Percentiles rank a stretch among this genome's conserved stretches.
Evolutionary conservation across 2,888 invertebrate genomes (phyloP).

Genomic region (Liposcelis brunnea): DNA sequence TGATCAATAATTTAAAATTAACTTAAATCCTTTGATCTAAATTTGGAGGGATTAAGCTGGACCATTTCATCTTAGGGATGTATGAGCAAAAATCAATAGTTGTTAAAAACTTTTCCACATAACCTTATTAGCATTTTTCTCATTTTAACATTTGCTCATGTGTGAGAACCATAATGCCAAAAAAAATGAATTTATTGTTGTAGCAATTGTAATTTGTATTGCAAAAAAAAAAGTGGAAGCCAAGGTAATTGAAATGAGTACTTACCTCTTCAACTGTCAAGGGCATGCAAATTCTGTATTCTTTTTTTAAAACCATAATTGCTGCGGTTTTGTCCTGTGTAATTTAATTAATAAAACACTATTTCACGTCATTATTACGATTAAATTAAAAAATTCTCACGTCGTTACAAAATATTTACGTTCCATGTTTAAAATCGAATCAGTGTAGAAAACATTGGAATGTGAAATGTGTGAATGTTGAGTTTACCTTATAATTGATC

Average conservation of each 20-base stretch:
- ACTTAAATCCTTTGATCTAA: conserved; percentile 1
- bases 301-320: conserved; percentile 68
- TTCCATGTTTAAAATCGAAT: no score
- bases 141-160: no score
- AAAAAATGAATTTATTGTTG: conserved; percentile 2
- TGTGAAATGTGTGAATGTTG: no score
- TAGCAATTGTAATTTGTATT: background rate
- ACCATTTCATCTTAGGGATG: background rate
- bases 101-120: no score
- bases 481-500: no score
- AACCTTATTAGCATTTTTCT: no score
- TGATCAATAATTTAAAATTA: conserved; percentile 4
- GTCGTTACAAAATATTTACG: no score
- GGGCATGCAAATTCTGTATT: conserved; percentile 86
- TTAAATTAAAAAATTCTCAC: no score
- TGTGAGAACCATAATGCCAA: no score
- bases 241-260: conserved; percentile 6
- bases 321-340: background rate
- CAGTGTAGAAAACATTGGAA: no score
- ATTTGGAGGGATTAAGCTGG: background rate
- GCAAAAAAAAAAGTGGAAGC: conserved; percentile 3
- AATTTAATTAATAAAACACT: no score
- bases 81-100: background rate
- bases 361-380: no score
- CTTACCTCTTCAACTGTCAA: conserved; percentile 77